Evolutionary conservation across 2,797 vertebrate species (phyloP).

Genomic region (Sebastes itinus): DNA sequence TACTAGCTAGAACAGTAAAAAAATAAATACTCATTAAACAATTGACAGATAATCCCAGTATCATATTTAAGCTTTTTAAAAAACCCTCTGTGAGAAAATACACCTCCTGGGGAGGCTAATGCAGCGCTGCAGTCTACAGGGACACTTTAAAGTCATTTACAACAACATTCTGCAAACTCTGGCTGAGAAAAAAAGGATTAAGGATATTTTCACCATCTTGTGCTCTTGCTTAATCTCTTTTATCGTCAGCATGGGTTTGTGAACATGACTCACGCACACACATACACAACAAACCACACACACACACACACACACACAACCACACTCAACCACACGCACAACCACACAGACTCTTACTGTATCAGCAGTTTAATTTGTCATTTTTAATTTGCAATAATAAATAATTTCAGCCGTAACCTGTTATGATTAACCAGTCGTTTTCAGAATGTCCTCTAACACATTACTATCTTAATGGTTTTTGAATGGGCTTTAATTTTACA

Average conservation of each 20-base stretch:
- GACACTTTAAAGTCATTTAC: slow-evolving; percentile 22
- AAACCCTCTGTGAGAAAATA: no score
- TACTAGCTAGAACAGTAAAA: neutral
- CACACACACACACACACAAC: neutral
- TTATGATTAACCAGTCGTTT: neutral
- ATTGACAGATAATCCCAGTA: slow-evolving; percentile 23
- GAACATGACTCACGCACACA: slow-evolving; percentile 6
- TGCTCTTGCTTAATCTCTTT: slow-evolving; percentile 20
- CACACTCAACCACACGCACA: neutral
- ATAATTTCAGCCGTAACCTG: neutral
- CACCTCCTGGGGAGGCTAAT: slow-evolving; percentile 20
- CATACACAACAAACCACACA: neutral
- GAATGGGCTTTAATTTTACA: neutral
- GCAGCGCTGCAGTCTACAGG: slow-evolving; percentile 3
- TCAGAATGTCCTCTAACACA: neutral
- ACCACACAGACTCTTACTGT: neutral
- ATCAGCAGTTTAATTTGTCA: neutral
- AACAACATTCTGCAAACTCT: slow-evolving; percentile 19
- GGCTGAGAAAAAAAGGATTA: slow-evolving; percentile 16
- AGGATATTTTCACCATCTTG: neutral
- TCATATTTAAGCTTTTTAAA: slow-evolving; percentile 25
- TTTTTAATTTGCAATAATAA: neutral
- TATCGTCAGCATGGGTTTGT: neutral
- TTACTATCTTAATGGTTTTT: neutral
- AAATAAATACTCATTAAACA: slow-evolving; percentile 14